Evolutionary conservation across 2,888 invertebrate species (phyloP).

Genomic region (Drosophila merina): DNA sequence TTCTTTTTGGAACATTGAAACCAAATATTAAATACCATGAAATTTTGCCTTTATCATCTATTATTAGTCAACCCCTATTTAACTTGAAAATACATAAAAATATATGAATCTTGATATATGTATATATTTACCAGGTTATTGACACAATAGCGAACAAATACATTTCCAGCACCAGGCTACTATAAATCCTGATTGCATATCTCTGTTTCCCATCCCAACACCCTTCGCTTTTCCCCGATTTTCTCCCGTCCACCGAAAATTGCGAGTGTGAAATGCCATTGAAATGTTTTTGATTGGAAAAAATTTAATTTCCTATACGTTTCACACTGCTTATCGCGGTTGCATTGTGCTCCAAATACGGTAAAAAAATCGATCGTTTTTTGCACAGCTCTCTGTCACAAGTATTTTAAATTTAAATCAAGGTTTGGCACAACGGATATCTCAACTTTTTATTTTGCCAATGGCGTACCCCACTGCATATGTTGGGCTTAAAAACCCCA

Average conservation of each 20-base stretch:
- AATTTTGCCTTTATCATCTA: not conserved
- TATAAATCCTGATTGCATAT: conserved; percentile 44
- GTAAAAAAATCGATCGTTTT: conserved; percentile 61
- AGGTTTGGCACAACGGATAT: conserved; percentile 59
- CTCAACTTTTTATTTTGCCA: conserved; percentile 63
- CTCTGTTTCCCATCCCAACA: conserved; percentile 11
- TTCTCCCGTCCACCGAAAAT: conserved; percentile 9
- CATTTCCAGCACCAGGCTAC: conserved; percentile 31
- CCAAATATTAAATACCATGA: not conserved
- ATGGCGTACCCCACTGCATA: conserved; percentile 34
- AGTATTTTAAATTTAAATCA: conserved; percentile 67
- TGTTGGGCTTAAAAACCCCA: conserved; percentile 53
- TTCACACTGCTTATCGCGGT: conserved; percentile 71
- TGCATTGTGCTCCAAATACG: conserved; percentile 61
- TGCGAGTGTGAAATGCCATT: conserved; percentile 66
- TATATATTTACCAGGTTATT: conserved; percentile 37
- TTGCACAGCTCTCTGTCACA: conserved; percentile 10
- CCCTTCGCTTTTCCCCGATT: not conserved
- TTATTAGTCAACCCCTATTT: not conserved
- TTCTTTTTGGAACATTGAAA: not conserved
- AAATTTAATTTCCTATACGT: conserved; percentile 82
- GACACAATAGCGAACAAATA: conserved; percentile 50
- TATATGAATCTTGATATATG: not conserved
- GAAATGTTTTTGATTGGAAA: conserved; percentile 82
- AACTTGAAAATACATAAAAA: not conserved